Conservation (phyloP, 1,140 invertebrate genomes). For the Ericerus pela region DNA sequence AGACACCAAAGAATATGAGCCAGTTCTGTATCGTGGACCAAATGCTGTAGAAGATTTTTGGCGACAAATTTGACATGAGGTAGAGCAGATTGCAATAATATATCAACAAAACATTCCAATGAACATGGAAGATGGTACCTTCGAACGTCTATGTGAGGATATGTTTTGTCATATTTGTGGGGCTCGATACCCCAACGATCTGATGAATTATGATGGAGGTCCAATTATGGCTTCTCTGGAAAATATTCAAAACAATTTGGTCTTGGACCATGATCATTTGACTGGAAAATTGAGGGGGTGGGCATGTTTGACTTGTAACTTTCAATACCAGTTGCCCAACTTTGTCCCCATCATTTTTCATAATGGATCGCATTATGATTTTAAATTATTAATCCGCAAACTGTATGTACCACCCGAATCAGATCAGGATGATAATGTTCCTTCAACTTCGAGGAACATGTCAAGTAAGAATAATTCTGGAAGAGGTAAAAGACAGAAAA, state of each 20-base stretch:
- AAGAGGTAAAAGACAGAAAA: too few species aligned
- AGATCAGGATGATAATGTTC: not conserved
- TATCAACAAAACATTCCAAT: not conserved
- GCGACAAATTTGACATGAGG: not conserved
- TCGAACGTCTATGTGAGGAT: not conserved
- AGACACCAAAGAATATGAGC: too few species aligned
- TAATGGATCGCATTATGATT: slow-evolving; percentile 2
- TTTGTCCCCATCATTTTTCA: slow-evolving; percentile 9
- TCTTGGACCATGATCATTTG: slow-evolving; percentile 7
- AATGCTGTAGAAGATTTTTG: not conserved
- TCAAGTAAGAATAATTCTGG: too few species aligned
- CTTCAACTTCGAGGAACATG: too few species aligned
- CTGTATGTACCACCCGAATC: too few species aligned
- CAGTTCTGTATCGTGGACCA: not conserved
- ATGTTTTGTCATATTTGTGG: not conserved
- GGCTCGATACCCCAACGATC: not conserved
- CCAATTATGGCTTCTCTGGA: not conserved
- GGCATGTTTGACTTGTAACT: not conserved
- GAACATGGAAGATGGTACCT: not conserved
- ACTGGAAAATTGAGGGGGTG: not conserved
- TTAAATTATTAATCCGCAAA: slow-evolving; percentile 8
- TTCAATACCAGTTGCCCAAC: not conserved
- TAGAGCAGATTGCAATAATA: not conserved
- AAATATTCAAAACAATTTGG: too few species aligned
- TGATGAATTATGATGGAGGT: not conserved